A percentile compares a stretch with the other conserved stretches of the same genome.
Evolutionary conservation across 1,140 invertebrate genomes (phyloP).

Genomic region (Drosophila watanabei): DNA sequence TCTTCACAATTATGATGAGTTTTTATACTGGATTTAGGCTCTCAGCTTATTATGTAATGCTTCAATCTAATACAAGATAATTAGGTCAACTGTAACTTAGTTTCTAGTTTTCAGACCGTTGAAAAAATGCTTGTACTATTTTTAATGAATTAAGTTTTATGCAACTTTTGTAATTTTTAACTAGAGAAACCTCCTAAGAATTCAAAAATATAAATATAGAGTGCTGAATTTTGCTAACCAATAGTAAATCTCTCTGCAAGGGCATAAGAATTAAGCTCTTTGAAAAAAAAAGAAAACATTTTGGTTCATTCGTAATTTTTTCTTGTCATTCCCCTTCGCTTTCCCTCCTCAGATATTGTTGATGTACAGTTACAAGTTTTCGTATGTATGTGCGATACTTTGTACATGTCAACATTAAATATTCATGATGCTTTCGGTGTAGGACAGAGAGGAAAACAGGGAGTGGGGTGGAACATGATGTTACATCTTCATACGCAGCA

Average conservation of each 20-base stretch:
- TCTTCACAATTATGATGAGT: conserved; percentile 7
- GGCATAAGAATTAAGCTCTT: conserved; percentile 45
- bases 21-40: neutral
- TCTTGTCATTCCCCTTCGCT: conserved; percentile 61
- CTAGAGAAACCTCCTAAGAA: neutral
- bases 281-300: conserved; percentile 25
- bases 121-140: neutral
- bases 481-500: conserved; percentile 76
- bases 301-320: conserved; percentile 69
- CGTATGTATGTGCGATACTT: conserved; percentile 69
- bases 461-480: conserved; percentile 39
- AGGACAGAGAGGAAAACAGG: conserved; percentile 2
- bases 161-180: neutral
- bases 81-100: no score
- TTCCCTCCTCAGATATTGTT: conserved; percentile 50
- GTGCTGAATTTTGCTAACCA: neutral
- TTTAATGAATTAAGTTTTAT: neutral
- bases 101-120: no score
- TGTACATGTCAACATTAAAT: conserved; percentile 81
- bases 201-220: neutral
- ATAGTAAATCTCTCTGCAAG: neutral
- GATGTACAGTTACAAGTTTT: conserved; percentile 60
- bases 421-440: conserved; percentile 66
- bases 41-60: no score
- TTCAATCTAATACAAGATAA: neutral